A percentile compares a stretch with the other conserved stretches of the same genome.
phyloP scores from a whole-genome alignment of 2,888 invertebrate genomes.

The Polymixis flavicincta region DNA sequence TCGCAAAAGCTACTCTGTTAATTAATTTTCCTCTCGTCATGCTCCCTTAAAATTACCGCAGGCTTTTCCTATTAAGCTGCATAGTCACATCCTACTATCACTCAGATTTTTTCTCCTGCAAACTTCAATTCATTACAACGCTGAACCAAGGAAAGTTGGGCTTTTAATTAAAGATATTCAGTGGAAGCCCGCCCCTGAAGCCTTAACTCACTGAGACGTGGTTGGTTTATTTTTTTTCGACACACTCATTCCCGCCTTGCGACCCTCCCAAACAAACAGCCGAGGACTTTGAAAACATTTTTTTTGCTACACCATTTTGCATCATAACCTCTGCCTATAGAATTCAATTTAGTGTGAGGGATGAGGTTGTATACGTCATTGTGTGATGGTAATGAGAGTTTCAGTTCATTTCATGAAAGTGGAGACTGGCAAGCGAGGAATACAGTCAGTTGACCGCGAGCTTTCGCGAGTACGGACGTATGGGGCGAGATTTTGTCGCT shows the following conservation, averaged over 20 bases:
- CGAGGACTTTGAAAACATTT: conserved; percentile 88
- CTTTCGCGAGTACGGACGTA: conserved; percentile 82
- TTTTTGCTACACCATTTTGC: conserved; percentile 56
- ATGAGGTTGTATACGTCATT: conserved; percentile 72
- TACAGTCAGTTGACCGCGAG: conserved; percentile 88
- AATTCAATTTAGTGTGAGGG: conserved; percentile 48
- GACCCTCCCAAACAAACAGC: conserved; percentile 91
- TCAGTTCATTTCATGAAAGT: conserved; percentile 90
- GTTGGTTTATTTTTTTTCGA: conserved; percentile 91
- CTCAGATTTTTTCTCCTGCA: conserved; percentile 73
- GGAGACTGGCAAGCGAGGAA: conserved; percentile 82
- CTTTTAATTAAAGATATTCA: conserved; percentile 90
- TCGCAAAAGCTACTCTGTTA: conserved; percentile 69
- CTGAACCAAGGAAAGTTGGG: conserved; percentile 81
- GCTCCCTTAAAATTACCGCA: conserved; percentile 66
- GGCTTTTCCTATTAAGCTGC: conserved; percentile 68
- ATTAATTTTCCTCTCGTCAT: conserved; percentile 74
- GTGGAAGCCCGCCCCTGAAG: conserved; percentile 88
- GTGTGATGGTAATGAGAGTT: conserved; percentile 70
- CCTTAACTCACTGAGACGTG: conserved; percentile 89
- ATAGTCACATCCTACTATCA: conserved; percentile 65
- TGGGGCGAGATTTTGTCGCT: conserved; percentile 62
- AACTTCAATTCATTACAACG: conserved; percentile 86
- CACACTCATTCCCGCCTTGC: conserved; percentile 90
- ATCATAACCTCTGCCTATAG: not conserved